Evolutionary conservation across 1,140 invertebrate genomes (phyloP), one percentile per base, ranked within the genome.

Genomic region (Euglossa dilemma): DNA sequence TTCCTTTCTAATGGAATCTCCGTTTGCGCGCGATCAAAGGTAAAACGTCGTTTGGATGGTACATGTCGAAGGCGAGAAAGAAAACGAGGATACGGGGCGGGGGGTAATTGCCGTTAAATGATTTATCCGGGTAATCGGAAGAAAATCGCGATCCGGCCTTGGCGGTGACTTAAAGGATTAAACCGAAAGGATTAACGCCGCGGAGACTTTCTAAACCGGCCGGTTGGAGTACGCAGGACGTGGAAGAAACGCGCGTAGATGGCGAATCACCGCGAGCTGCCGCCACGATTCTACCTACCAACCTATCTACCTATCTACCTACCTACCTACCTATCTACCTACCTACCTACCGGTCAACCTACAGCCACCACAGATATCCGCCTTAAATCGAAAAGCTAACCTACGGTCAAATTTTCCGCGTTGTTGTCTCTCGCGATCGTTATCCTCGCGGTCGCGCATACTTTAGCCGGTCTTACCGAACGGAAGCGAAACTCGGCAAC

Each of bases 281-380:
- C 52, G 73, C 73, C 72, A 82, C 72, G 80, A 82, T 83, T 77
- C 52, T 43, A 57, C 71, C 71, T 73, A 73, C 71, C 71, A n/a
- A 73, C 36, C 28, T 72, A 36, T 50, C 50, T 43, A 73, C 71
- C 71, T 73, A 73, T 28, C 57, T 54, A 71, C 69, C 57, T 47
- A 75, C 67, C 43, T 73, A 73, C 71, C 71, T 16, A 73, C 36
- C 28, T 72, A 36, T 50, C 50, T 43, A 73, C 71, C 71, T 73
- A 73, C 54, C 57, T 54, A 71, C 69, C 57, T 47, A 75, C 67
- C 43, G 67, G 70, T 23, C 66, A 50, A 79, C 81, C 56, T 71
- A 78, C 75, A 72, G 57, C 67, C 36, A 43, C 67, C 20, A 28
- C 57, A 61, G 50, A 79, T 72, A 77, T 56, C 47, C 52, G 70